These are phyloP conservation scores for Drosophila baimaii DNA, from an alignment of 1,140 invertebrate genomes.

Conservation along the genomic window DNA sequence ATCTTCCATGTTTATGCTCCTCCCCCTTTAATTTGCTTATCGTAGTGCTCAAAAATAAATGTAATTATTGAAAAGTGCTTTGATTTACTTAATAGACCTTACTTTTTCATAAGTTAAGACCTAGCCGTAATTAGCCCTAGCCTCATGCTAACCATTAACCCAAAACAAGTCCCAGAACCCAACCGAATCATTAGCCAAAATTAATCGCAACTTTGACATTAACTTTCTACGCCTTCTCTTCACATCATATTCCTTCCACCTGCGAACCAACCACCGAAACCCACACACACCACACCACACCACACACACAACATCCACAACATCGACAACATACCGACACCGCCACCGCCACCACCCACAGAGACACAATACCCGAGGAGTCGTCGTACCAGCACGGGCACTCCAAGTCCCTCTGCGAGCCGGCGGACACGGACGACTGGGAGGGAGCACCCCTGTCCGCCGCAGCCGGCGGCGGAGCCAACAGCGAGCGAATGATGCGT, in stretches of 20 bases:
- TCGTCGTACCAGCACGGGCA: constrained; percentile 77
- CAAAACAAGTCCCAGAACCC: constrained; percentile 23
- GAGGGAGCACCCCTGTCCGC: constrained; percentile 61
- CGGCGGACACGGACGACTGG: constrained; percentile 76
- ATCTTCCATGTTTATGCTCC: constrained; percentile 17
- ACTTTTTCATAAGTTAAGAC: constrained; percentile 15
- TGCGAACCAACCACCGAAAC: constrained; percentile 31
- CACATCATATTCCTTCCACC: constrained; percentile 59
- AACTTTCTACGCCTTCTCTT: constrained; percentile 78
- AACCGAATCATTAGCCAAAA: constrained; percentile 52
- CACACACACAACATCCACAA: constrained; percentile 35
- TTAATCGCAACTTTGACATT: constrained; percentile 72
- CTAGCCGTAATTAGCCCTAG: constrained; percentile 47
- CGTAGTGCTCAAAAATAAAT: constrained; percentile 42
- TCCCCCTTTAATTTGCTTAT: constrained; percentile 30
- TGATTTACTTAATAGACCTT: constrained; percentile 13
- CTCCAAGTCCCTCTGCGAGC: constrained; percentile 82
- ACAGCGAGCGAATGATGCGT: constrained; percentile 58
- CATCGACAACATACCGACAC: constrained; percentile 33
- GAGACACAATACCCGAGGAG: constrained; percentile 84
- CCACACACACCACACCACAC: constrained; percentile 30
- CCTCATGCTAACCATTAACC: constrained; percentile 52
- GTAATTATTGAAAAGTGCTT: constrained; percentile 37
- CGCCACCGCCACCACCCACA: constrained; percentile 47
- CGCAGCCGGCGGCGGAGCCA: constrained; percentile 40